These are phyloP conservation scores for Polylopha cassiicola DNA, from an alignment of 2,888 invertebrate species.

Conservation along the genomic window DNA sequence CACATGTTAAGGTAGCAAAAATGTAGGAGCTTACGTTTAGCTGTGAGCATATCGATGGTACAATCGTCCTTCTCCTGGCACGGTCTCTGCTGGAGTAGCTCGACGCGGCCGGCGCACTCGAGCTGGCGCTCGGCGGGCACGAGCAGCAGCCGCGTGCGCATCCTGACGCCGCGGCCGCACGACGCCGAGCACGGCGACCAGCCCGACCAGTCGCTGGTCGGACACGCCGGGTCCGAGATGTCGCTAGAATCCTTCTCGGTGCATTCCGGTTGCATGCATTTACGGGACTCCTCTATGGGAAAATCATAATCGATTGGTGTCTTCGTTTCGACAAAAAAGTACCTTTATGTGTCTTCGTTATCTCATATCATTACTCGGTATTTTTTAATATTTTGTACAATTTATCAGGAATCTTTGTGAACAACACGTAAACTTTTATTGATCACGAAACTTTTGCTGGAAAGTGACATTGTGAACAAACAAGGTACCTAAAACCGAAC, in stretches of 20 bases:
- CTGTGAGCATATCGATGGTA: conserved; percentile 83
- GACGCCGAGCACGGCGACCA: conserved; percentile 95
- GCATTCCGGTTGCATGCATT: conserved; percentile 86
- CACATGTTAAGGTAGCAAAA: too few species aligned
- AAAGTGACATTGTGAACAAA: too few species aligned
- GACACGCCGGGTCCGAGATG: conserved; percentile 79
- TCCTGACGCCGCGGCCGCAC: conserved; percentile 88
- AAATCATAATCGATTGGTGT: not conserved
- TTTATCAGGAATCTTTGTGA: too few species aligned
- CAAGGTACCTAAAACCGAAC: conserved; percentile 13
- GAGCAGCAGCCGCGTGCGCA: conserved; percentile 82
- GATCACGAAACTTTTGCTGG: too few species aligned
- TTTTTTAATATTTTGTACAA: too few species aligned
- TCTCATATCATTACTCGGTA: too few species aligned
- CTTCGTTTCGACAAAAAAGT: too few species aligned
- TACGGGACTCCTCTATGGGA: conserved; percentile 83
- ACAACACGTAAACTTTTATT: too few species aligned
- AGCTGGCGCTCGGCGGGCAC: conserved; percentile 81
- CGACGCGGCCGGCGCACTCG: conserved; percentile 81
- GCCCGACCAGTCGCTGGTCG: conserved; percentile 92
- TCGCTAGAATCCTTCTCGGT: conserved; percentile 66
- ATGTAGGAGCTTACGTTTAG: conserved; percentile 79
- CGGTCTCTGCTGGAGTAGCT: conserved; percentile 85
- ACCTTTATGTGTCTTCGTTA: too few species aligned
- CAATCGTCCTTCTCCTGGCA: conserved; percentile 84